These are phyloP conservation scores for Hydrochoerus hydrochaeris DNA, from an alignment of 2,113 vertebrate genomes.

Conservation along the genomic window DNA sequence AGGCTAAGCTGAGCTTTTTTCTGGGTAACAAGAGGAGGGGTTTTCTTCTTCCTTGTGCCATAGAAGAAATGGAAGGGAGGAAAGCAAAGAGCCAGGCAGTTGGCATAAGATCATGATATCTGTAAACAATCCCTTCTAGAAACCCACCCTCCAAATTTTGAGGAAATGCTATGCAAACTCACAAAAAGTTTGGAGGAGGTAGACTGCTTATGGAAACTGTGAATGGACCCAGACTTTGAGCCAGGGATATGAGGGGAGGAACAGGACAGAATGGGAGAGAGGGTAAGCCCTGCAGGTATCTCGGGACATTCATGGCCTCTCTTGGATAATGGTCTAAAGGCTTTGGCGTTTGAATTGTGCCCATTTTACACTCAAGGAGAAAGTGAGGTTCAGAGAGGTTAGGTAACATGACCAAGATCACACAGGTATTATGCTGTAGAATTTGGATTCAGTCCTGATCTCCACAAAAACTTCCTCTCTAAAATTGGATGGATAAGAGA, in stretches of 20 bases:
- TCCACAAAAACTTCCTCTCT: neutral
- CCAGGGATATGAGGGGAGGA: neutral
- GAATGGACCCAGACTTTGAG: neutral
- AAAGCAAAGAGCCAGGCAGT: neutral
- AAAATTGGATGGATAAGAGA: neutral
- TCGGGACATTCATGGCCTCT: neutral
- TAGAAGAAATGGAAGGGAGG: neutral
- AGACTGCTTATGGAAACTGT: neutral
- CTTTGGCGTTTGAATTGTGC: neutral
- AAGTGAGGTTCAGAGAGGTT: neutral
- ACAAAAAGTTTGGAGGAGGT: neutral
- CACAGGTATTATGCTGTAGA: constrained; percentile 13
- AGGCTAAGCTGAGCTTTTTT: neutral
- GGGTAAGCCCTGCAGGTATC: neutral
- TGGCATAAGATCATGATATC: neutral
- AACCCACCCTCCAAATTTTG: neutral
- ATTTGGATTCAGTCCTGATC: constrained; percentile 16
- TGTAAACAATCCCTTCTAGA: neutral
- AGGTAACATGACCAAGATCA: neutral
- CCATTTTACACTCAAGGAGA: constrained; percentile 28
- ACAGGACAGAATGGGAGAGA: neutral
- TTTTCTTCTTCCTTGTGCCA: neutral
- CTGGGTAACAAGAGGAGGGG: neutral
- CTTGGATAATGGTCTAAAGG: neutral
- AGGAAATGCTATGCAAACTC: neutral